A percentile compares a stretch with the other conserved stretches of the same genome.
Evolutionary conservation across 2,113 vertebrate genomes (phyloP).

Genomic region (Dunckerocampus dactyliophorus): DNA sequence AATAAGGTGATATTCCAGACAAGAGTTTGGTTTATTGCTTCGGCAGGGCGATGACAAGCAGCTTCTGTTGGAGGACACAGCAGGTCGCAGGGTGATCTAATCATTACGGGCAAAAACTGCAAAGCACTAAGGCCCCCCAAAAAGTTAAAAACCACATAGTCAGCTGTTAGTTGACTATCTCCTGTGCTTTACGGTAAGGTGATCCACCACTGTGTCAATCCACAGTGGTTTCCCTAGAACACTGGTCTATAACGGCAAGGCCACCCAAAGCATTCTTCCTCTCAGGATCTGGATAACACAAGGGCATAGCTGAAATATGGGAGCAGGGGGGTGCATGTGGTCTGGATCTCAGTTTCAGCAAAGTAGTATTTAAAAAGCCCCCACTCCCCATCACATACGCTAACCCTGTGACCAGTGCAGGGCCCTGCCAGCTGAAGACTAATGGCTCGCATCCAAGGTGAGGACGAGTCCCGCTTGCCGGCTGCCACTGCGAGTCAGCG

Average conservation of each 20-base stretch:
- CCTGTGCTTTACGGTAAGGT: slow-evolving; percentile 17
- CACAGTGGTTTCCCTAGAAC: slow-evolving; percentile 53
- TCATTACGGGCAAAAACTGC: slow-evolving; percentile 7
- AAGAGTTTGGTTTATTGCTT: slow-evolving; percentile 71
- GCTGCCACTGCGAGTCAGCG: slow-evolving; percentile 26
- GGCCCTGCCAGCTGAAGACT: slow-evolving; percentile 67
- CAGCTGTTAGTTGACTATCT: neutral
- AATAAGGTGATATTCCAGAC: slow-evolving; percentile 61
- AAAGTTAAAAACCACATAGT: neutral
- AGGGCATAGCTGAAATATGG: slow-evolving; percentile 69
- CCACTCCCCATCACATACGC: slow-evolving; percentile 53
- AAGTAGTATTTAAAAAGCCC: slow-evolving; percentile 71
- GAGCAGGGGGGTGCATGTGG: slow-evolving; percentile 53
- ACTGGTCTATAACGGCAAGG: slow-evolving; percentile 60
- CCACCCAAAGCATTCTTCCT: slow-evolving; percentile 60
- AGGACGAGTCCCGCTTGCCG: slow-evolving; percentile 44
- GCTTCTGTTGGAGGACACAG: slow-evolving; percentile 65
- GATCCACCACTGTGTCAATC: slow-evolving; percentile 36
- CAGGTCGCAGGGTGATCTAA: slow-evolving; percentile 21
- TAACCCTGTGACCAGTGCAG: slow-evolving; percentile 64
- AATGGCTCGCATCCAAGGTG: slow-evolving; percentile 62
- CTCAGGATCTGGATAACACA: slow-evolving; percentile 59
- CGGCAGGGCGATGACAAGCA: slow-evolving; percentile 69
- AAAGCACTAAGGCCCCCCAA: neutral
- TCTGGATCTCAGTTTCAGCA: slow-evolving; percentile 72